These are phyloP conservation scores for Hecatera dysodea DNA, from an alignment of 2,888 invertebrate species.

Conservation along the genomic window DNA sequence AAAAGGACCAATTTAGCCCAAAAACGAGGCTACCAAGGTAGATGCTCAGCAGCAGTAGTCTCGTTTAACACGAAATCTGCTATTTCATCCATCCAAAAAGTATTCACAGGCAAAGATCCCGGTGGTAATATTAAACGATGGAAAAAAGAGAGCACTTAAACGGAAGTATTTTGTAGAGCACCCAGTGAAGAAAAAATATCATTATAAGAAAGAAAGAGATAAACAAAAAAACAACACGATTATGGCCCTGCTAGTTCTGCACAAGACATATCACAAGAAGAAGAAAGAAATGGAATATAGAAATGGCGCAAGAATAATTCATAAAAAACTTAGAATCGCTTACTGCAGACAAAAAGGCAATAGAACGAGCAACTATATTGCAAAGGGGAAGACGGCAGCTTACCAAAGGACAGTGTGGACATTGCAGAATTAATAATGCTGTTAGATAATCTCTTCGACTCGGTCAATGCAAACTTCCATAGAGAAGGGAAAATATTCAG, in stretches of 20 bases:
- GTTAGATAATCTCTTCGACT: no score
- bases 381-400: slow-evolving; percentile 3
- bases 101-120: background rate
- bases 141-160: slow-evolving; percentile 18
- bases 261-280: slow-evolving; percentile 1
- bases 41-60: slow-evolving; percentile 3
- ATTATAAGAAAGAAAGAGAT: background rate
- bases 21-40: slow-evolving; percentile 10
- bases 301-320: background rate
- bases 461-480: no score
- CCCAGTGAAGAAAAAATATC: slow-evolving; percentile 1
- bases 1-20: slow-evolving; percentile 9
- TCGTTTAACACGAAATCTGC: slow-evolving; percentile 2
- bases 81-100: slow-evolving; percentile 22
- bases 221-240: slow-evolving; percentile 14
- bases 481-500: no score
- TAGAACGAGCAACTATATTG: background rate
- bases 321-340: background rate
- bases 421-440: no score
- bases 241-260: slow-evolving; percentile 9
- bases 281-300: no score
- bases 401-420: no score
- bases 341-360: slow-evolving; percentile 4
- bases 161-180: slow-evolving; percentile 7
- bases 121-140: slow-evolving; percentile 6